Conservation (phyloP, 2,888 invertebrate species). For the Caenorhabditis virilis region DNA sequence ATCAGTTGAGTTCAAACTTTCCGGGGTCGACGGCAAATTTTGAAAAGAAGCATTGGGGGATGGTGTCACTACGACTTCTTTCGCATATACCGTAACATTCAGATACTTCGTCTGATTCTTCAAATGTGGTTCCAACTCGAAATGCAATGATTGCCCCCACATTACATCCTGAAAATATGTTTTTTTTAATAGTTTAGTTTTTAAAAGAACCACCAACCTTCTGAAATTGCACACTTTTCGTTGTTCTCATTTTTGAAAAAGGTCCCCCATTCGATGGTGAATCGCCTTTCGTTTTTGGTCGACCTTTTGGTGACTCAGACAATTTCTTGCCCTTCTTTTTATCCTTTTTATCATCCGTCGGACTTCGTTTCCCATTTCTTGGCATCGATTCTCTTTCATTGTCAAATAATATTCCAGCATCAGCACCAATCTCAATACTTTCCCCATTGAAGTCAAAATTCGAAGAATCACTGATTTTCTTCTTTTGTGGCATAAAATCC, state of each 20-base stretch:
- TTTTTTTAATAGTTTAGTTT: too few relatives aligned
- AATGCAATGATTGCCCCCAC: constrained; percentile 66
- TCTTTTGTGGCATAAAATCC: constrained; percentile 43
- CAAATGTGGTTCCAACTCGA: constrained; percentile 33
- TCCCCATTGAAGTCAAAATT: constrained; percentile 19
- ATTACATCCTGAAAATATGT: too few relatives aligned
- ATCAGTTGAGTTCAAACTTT: constrained; percentile 4
- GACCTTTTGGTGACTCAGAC: constrained; percentile 24
- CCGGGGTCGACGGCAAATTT: constrained; percentile 16
- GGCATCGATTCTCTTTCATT: constrained; percentile 1
- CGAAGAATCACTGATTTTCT: constrained; percentile 9
- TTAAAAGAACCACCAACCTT: too few relatives aligned
- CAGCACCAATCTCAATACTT: constrained; percentile 31
- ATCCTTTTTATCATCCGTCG: constrained; percentile 42
- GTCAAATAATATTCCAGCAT: constrained; percentile 15
- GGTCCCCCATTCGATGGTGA: not conserved
- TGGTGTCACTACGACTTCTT: constrained; percentile 11
- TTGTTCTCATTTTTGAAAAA: constrained; percentile 18
- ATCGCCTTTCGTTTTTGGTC: not conserved
- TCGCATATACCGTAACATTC: constrained; percentile 60
- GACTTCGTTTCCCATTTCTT: constrained; percentile 27
- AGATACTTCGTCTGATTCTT: constrained; percentile 37
- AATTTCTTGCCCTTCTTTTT: constrained; percentile 39
- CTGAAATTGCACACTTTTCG: constrained; percentile 37
- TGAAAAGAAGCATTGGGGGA: too few relatives aligned